phyloP scores from a whole-genome alignment of 1,140 invertebrate genomes.

The Sitobion miscanthi region DNA sequence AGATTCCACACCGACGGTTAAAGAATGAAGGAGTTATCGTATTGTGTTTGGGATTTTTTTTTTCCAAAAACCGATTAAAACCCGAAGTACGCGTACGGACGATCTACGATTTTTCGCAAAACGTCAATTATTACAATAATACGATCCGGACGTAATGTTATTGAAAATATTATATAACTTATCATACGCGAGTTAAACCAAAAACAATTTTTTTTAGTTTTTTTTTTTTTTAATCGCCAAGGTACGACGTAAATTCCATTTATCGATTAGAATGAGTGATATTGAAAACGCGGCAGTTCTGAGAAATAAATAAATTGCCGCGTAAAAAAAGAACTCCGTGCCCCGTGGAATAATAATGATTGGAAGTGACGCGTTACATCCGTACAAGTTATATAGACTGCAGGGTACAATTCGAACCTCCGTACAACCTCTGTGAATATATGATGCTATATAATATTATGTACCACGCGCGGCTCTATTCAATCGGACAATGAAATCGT shows the following conservation, averaged over 20 bases:
- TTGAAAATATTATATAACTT: neutral
- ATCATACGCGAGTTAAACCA: neutral
- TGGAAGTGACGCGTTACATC: neutral
- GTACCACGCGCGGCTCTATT: neutral
- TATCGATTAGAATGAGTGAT: neutral
- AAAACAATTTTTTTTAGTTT: neutral
- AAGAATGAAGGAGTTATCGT: neutral
- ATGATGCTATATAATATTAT: neutral
- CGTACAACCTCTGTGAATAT: neutral
- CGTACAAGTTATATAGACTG: neutral
- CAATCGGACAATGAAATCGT: neutral
- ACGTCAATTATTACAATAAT: neutral
- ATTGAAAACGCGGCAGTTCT: neutral
- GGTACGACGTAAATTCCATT: neutral
- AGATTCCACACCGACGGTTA: neutral
- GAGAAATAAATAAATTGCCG: neutral
- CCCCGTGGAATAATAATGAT: neutral
- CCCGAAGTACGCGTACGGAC: neutral
- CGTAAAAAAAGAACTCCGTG: neutral
- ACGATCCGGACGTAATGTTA: neutral
- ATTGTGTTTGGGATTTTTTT: neutral
- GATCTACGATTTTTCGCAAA: neutral
- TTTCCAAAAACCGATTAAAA: neutral
- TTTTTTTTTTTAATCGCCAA: no score
- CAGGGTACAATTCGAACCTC: neutral